Evolutionary conservation across 2,797 vertebrate genomes (phyloP).

Genomic region (Jordanella pulchra): DNA sequence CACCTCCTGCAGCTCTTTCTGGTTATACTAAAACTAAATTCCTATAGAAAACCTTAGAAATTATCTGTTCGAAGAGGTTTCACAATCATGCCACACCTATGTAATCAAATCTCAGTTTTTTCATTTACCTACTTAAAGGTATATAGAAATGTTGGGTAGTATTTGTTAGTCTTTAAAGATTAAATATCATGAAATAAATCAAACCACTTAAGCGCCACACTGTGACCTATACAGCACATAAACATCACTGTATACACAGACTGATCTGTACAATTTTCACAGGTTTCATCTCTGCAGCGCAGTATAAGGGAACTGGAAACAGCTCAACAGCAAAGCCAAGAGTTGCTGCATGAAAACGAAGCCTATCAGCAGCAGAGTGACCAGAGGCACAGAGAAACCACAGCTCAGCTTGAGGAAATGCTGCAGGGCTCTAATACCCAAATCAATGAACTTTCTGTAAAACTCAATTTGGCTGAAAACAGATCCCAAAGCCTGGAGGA

Average conservation of each 20-base stretch:
- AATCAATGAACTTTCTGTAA: conserved; percentile 62
- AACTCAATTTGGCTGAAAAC: conserved; percentile 64
- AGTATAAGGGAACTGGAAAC: conserved; percentile 73
- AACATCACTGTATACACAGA: neutral
- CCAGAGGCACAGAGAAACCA: conserved; percentile 65
- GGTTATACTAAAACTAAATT: neutral
- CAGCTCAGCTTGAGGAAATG: conserved; percentile 52
- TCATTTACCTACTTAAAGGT: neutral
- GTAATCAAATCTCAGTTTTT: neutral
- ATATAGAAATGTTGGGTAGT: neutral
- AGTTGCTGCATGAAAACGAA: conserved; percentile 69
- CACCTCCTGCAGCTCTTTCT: neutral
- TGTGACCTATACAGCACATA: neutral
- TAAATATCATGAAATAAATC: neutral
- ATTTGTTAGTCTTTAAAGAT: neutral
- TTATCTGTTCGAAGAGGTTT: neutral
- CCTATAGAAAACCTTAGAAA: neutral
- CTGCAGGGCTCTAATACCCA: conserved; percentile 65
- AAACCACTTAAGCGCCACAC: neutral
- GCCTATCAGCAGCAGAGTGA: conserved; percentile 61
- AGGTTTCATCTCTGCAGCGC: conserved; percentile 79
- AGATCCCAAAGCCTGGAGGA: conserved; percentile 70
- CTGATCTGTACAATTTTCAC: conserved; percentile 4
- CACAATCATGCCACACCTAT: neutral
- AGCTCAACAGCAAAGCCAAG: conserved; percentile 45